A percentile compares a stretch with the other conserved stretches of the same genome.
Conservation (phyloP, 2,797 vertebrate genomes). For the Enteromius mattozi region DNA sequence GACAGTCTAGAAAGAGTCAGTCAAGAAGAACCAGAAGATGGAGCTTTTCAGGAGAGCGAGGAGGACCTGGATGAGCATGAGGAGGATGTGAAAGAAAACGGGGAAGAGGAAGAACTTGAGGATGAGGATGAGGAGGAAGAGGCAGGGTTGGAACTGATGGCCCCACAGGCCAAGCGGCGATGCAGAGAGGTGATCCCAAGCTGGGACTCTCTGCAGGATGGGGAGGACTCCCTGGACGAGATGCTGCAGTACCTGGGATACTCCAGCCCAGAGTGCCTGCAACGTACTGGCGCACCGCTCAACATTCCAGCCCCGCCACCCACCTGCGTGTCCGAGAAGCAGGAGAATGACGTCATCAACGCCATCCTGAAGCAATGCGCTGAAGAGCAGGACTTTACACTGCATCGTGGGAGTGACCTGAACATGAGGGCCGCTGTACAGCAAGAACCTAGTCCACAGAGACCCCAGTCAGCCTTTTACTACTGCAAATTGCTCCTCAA, state of each 20-base stretch:
- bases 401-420: constrained; percentile 88
- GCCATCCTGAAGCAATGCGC: constrained; percentile 95
- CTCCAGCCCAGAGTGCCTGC: constrained; percentile 96
- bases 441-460: constrained; percentile 87
- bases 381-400: constrained; percentile 91
- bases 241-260: constrained; percentile 95
- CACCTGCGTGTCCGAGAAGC: constrained; percentile 94
- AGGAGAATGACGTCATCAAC: constrained; percentile 97
- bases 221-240: constrained; percentile 93
- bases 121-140: constrained; percentile 71
- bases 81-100: constrained; percentile 72
- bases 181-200: constrained; percentile 91
- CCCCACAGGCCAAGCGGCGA: constrained; percentile 84
- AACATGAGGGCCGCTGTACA: constrained; percentile 92
- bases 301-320: constrained; percentile 94
- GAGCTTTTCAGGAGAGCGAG: constrained; percentile 69
- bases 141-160: constrained; percentile 77
- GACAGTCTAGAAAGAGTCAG: constrained; percentile 31
- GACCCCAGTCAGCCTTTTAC: constrained; percentile 94
- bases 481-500: constrained; percentile 97
- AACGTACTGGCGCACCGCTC: constrained; percentile 91
- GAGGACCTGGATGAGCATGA: constrained; percentile 73
- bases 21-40: constrained; percentile 42
- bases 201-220: constrained; percentile 91
- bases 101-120: constrained; percentile 55